phyloP scores from a whole-genome alignment of 2,888 invertebrate genomes.

The Clostera curtula region DNA sequence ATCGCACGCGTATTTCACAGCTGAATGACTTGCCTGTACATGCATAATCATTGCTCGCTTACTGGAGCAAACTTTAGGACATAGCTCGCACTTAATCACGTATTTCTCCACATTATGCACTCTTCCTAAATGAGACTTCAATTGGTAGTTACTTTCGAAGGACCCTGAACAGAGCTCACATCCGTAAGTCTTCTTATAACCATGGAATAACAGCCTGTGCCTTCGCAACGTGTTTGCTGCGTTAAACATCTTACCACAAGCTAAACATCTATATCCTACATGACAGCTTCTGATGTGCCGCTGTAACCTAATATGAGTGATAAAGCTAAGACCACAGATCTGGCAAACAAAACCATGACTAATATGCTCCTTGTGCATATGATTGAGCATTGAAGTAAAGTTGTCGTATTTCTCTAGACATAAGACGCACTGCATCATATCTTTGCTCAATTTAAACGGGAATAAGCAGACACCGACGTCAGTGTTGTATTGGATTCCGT shows the following conservation, averaged over 20 bases:
- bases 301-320: conserved; percentile 37
- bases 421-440: conserved; percentile 36
- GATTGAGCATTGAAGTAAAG: conserved; percentile 38
- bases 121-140: conserved; percentile 56
- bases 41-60: conserved; percentile 72
- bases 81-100: conserved; percentile 46
- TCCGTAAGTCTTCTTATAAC: conserved; percentile 26
- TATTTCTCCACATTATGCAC: conserved; percentile 55
- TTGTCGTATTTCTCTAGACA: conserved; percentile 43
- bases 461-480: conserved; percentile 36
- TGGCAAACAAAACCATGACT: conserved; percentile 46
- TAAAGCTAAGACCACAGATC: conserved; percentile 47
- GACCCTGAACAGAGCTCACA: conserved; percentile 40
- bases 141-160: conserved; percentile 39
- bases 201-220: conserved; percentile 45
- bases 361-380: conserved; percentile 52
- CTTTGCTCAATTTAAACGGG: conserved; percentile 42
- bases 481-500: conserved; percentile 33
- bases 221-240: conserved; percentile 34
- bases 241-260: conserved; percentile 62
- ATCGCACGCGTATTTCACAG: conserved; percentile 41
- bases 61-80: conserved; percentile 56
- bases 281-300: conserved; percentile 43
- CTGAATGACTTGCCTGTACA: conserved; percentile 64
- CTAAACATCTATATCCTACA: conserved; percentile 33